A percentile compares a stretch with the other conserved stretches of the same genome.
phyloP scores from a whole-genome alignment of 1,140 invertebrate species.

The Aphelenchoides fujianensis region DNA sequence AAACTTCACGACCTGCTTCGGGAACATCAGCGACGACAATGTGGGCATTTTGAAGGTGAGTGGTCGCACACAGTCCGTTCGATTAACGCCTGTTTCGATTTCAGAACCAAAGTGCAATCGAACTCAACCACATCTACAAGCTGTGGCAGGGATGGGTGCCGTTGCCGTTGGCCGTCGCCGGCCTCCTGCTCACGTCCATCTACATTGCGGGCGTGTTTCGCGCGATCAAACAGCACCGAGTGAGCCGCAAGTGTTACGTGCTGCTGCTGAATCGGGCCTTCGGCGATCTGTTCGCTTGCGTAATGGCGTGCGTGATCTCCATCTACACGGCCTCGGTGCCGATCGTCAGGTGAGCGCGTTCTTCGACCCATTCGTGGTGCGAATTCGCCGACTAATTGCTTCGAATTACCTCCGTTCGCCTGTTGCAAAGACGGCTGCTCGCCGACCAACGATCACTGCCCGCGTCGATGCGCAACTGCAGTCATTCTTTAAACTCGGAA shows the following conservation, averaged over 20 bases:
- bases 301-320: slow-evolving; percentile 32
- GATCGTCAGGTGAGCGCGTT: slow-evolving; percentile 47
- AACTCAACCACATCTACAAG: slow-evolving; percentile 27
- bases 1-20: neutral
- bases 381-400: slow-evolving; percentile 12
- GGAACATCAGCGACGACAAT: neutral
- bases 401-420: slow-evolving; percentile 2
- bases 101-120: neutral
- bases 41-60: neutral
- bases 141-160: slow-evolving; percentile 51
- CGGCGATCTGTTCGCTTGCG: slow-evolving; percentile 51
- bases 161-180: slow-evolving; percentile 46
- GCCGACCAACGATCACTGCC: neutral
- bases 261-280: slow-evolving; percentile 51
- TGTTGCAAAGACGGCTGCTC: slow-evolving; percentile 22
- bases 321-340: slow-evolving; percentile 39
- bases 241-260: slow-evolving; percentile 53
- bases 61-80: no score
- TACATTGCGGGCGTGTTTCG: slow-evolving; percentile 46
- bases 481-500: no score
- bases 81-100: neutral
- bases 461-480: no score
- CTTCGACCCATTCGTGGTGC: no score
- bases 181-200: slow-evolving; percentile 40
- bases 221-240: slow-evolving; percentile 51